Evolutionary conservation across 2,113 vertebrate species (phyloP).

Genomic region (Monopterus albus): DNA sequence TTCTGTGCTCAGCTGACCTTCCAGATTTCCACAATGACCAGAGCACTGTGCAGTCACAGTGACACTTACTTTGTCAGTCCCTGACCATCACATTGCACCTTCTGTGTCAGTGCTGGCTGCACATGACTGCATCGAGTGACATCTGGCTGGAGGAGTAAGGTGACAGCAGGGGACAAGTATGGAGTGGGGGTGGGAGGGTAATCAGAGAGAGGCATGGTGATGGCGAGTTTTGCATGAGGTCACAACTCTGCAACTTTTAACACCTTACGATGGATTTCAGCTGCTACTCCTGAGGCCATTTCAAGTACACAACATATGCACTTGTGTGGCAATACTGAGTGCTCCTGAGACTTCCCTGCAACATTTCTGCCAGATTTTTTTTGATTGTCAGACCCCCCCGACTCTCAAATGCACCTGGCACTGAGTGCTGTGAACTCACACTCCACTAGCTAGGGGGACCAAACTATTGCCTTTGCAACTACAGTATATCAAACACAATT

Average conservation of each 20-base stretch:
- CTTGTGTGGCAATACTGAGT: slow-evolving; percentile 71
- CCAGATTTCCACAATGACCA: slow-evolving; percentile 23
- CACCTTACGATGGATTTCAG: slow-evolving; percentile 71
- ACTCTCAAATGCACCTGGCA: slow-evolving; percentile 67
- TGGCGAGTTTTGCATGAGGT: slow-evolving; percentile 34
- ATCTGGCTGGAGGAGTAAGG: slow-evolving; percentile 49
- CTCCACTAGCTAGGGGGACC: slow-evolving; percentile 33
- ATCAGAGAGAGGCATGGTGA: slow-evolving; percentile 47
- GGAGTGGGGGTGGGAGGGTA: slow-evolving; percentile 7
- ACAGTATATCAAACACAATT: slow-evolving; percentile 29
- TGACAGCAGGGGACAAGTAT: slow-evolving; percentile 63
- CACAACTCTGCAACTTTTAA: slow-evolving; percentile 63
- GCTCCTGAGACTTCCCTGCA: slow-evolving; percentile 54
- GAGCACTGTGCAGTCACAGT: slow-evolving; percentile 50
- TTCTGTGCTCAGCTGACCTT: slow-evolving; percentile 64
- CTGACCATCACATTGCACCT: slow-evolving; percentile 67
- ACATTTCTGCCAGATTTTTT: slow-evolving; percentile 68
- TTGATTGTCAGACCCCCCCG: slow-evolving; percentile 67
- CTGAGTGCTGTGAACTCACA: slow-evolving; percentile 39
- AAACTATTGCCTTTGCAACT: slow-evolving; percentile 27
- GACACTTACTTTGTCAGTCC: slow-evolving; percentile 66
- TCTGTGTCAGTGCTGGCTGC: slow-evolving; percentile 49
- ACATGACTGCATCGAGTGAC: slow-evolving; percentile 56
- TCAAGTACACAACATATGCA: slow-evolving; percentile 74
- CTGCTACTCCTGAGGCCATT: slow-evolving; percentile 74